Conservation (phyloP, 2,797 vertebrate species). For the Melanotaenia boesemani region DNA sequence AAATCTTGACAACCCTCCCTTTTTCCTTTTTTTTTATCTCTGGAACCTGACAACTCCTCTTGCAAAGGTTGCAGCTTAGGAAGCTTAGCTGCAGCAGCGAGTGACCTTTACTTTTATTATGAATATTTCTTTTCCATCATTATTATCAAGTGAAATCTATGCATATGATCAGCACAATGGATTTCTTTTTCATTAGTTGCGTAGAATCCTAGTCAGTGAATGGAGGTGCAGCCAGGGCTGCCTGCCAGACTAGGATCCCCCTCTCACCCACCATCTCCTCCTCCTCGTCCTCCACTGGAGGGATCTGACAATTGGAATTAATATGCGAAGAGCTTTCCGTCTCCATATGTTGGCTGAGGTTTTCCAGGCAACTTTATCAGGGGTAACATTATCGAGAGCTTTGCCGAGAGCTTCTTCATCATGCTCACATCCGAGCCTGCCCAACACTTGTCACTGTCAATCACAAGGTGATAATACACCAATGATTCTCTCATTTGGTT, state of each 20-base stretch:
- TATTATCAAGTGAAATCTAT: conserved; percentile 92
- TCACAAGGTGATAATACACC: conserved; percentile 98
- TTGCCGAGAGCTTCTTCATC: conserved; percentile 94
- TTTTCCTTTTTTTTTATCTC: conserved; percentile 71
- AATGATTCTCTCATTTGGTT: conserved; percentile 99
- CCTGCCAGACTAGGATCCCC: conserved; percentile 73
- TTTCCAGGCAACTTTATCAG: conserved; percentile 95
- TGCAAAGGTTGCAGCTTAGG: conserved; percentile 95
- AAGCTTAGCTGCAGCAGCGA: conserved; percentile 92
- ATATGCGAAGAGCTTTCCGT: conserved; percentile 88
- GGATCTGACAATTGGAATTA: conserved; percentile 90
- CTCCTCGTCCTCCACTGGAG: conserved; percentile 67
- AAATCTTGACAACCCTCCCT: conserved; percentile 59
- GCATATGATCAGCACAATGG: conserved; percentile 90
- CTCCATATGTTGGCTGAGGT: conserved; percentile 91
- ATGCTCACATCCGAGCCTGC: conserved; percentile 90
- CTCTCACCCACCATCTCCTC: conserved; percentile 67
- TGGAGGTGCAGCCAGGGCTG: conserved; percentile 74
- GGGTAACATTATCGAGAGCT: conserved; percentile 98
- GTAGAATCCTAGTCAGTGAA: conserved; percentile 91
- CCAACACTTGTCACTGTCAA: conserved; percentile 99
- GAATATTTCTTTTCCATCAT: conserved; percentile 97
- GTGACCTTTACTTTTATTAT: conserved; percentile 99
- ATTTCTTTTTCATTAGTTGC: conserved; percentile 92
- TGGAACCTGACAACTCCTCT: conserved; percentile 84